A percentile compares a stretch with the other conserved stretches of the same genome.
Evolutionary conservation across 2,888 invertebrate genomes (phyloP).

Genomic region (Rhopalosiphum nymphaeae): DNA sequence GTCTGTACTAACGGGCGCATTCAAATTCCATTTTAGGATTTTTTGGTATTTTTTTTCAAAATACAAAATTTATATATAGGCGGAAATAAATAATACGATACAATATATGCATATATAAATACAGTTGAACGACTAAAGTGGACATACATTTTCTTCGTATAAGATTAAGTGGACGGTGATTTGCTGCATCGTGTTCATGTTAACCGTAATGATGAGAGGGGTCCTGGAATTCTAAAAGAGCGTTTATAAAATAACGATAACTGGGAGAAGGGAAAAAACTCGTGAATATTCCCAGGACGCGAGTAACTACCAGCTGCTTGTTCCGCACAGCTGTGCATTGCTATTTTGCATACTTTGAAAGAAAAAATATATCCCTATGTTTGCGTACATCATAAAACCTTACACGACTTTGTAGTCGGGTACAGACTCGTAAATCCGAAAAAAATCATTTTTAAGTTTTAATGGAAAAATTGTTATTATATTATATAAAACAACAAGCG

Average conservation of each 20-base stretch:
- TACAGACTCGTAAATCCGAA: background rate
- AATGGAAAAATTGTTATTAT: background rate
- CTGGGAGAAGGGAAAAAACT: background rate
- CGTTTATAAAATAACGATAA: constrained; percentile 25
- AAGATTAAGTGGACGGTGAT: constrained; percentile 5
- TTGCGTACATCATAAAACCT: background rate
- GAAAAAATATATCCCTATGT: constrained; percentile 34
- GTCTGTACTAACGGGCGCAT: background rate
- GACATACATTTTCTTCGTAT: background rate
- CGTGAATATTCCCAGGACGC: constrained; percentile 60
- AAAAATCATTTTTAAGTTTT: background rate
- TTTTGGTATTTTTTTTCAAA: background rate
- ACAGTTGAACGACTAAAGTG: background rate
- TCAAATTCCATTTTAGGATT: background rate
- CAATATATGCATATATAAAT: background rate
- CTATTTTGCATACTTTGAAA: constrained; percentile 60
- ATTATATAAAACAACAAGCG: background rate
- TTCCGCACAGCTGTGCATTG: constrained; percentile 57
- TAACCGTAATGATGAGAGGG: background rate
- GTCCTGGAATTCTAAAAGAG: background rate
- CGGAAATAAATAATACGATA: background rate
- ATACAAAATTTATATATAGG: background rate
- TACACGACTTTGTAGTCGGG: background rate
- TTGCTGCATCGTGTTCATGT: background rate
- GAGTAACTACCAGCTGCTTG: constrained; percentile 53